Base-by-base conservation (phyloP, 2,113 vertebrate species). In the Pteropus alecto region DNA sequence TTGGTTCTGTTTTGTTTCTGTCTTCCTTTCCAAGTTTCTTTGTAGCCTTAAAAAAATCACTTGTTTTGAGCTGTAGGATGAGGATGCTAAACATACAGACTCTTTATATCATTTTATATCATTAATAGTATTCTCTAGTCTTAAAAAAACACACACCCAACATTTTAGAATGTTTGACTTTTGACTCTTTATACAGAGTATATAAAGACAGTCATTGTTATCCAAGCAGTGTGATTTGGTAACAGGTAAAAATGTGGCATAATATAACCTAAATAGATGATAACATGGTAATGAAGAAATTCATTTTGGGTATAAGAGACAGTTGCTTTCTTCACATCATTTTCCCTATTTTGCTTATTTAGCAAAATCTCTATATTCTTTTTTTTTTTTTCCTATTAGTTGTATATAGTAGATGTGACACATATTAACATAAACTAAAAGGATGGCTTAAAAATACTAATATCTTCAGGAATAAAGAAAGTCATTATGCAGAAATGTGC, bases 281-380 rank as follows among this genome's bases (percentile, higher is more conserved):
- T 2, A 56, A 79, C 14, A 43, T 67, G 21, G 16, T 56, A 24
- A 30, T 3, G 61, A 3, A 85, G 18, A 3, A 83, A 33, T 87
- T 84, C 26, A 19, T n/a, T 12, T 15, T 85, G 11, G 3, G 24
- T 81, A 19, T 51, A 58, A 35, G 13, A 93, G 78, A 82, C 0
- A 30, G 3, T 70, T 70, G 67, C n/a, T 22, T 46, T 82, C 22
- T 73, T 79, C 63, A 89, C 93, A 97, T 95, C 94, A 95, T 93
- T 97, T 97, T 94, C 2, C 0, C n/a, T 95, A 71, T 79, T 97
- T 98, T 95, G 30, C 30, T 97, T 97, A 95, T 96, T 96, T 97
- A 38, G 14, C 48, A 87, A 85, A 67, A 91, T 95, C 51, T 78
- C 54, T 96, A 83, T 56, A 95, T 87, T 97, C 93, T 96, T 95